These are phyloP conservation scores for Poecilia latipinna DNA, from an alignment of 2,113 vertebrate genomes.

Conservation along the genomic window DNA sequence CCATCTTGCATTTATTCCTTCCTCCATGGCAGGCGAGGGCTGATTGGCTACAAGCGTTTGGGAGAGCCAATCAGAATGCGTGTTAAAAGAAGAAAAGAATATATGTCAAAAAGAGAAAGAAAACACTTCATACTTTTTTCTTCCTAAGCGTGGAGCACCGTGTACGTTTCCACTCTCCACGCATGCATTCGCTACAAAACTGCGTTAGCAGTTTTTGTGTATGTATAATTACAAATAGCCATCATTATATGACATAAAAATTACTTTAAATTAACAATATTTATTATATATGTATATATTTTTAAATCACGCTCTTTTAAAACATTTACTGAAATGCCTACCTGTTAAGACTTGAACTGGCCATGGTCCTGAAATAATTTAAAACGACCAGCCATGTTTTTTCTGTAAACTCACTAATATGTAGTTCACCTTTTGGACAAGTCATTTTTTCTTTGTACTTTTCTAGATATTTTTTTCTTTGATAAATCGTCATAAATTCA, in stretches of 20 bases:
- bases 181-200: not conserved
- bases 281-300: not conserved
- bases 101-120: slow-evolving; percentile 17
- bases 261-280: not conserved
- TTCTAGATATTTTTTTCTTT: not conserved
- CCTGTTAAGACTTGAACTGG: slow-evolving; percentile 37
- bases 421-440: not conserved
- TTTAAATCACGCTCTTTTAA: not conserved
- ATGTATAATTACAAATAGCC: not conserved
- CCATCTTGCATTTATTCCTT: slow-evolving; percentile 99
- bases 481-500: not conserved
- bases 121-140: slow-evolving; percentile 6
- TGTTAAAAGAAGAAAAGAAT: slow-evolving; percentile 60
- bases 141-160: not conserved
- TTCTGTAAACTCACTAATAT: not conserved
- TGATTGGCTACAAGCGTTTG: slow-evolving; percentile 85
- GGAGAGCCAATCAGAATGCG: slow-evolving; percentile 81
- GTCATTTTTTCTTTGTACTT: not conserved
- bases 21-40: slow-evolving; percentile 86
- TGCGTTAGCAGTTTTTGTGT: not conserved
- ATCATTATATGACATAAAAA: not conserved
- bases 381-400: not conserved
- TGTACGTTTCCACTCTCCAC: not conserved
- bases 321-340: not conserved
- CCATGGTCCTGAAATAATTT: slow-evolving; percentile 58